Evolutionary conservation across 2,888 invertebrate species (phyloP), one percentile per base, ranked within the genome.

Genomic region (Tortricodes alternella): DNA sequence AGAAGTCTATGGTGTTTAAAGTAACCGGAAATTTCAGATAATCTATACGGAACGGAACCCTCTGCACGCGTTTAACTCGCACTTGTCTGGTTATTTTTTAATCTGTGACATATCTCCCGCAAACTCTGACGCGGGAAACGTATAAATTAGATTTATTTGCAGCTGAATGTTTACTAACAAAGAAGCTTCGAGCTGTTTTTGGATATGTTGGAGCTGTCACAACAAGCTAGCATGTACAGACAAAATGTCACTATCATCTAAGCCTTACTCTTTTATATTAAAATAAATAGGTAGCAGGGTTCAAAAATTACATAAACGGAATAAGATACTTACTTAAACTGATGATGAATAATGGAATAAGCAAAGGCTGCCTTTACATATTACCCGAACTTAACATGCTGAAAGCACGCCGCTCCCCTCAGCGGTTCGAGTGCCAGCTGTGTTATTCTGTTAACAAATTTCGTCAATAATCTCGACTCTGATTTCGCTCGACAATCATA

Each of bases 381-480:
- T n/a, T n/a, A 60, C 70, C 67, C 55, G 56, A 61, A 69, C 67
- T 83, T 78, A 71, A 68, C 73, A 83, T 81, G 76, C 83, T 70
- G 62, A 62, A 68, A 72, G 71, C 74, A 67, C 68, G 57, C 62
- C 64, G 61, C 58, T 69, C 65, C 69, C 63, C 64, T 70, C 67
- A 67, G 74, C 74, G 68, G 78, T 79, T 80, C 76, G 73, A 68
- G 80, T 79, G 82, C 77, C 70, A n/a, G n/a, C n/a, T n/a, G n/a
- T n/a, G n/a, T n/a, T n/a, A n/a, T n/a, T n/a, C n/a, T n/a, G n/a
- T n/a, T n/a, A n/a, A n/a, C n/a, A n/a, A n/a, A n/a, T n/a, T n/a
- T n/a, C n/a, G n/a, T n/a, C n/a, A n/a, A n/a, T n/a, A n/a, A n/a
- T n/a, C n/a, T n/a, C n/a, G n/a, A n/a, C n/a, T n/a, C n/a, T n/a